Evolutionary conservation across 2,797 vertebrate species (phyloP).

Genomic region (Pipistrellus pygmaeus): DNA sequence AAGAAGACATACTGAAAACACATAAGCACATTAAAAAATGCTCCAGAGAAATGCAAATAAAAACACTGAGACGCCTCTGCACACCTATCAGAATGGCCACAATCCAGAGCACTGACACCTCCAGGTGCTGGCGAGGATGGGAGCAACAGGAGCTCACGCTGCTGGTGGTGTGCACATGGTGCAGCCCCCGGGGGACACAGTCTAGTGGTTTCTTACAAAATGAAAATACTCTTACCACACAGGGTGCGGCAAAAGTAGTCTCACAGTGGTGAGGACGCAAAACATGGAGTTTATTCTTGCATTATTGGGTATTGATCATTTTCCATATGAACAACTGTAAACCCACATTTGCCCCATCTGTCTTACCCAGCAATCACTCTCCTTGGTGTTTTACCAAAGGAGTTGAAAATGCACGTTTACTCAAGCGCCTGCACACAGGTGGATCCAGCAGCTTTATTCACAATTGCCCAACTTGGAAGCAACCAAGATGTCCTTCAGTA

Average conservation of each 20-base stretch:
- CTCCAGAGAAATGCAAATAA: neutral
- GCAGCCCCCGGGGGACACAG: neutral
- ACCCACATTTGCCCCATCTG: neutral
- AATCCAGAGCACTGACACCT: neutral
- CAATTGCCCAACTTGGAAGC: neutral
- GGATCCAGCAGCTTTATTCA: neutral
- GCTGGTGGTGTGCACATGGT: rapidly evolving
- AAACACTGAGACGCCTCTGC: neutral
- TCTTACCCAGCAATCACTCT: neutral
- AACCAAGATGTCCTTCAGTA: neutral
- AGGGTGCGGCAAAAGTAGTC: neutral
- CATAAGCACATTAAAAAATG: rapidly evolving
- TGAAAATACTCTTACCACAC: rapidly evolving
- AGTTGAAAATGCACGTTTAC: no score
- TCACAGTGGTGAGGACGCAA: neutral
- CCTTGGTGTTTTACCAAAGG: neutral
- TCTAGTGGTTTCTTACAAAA: neutral
- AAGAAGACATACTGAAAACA: no score
- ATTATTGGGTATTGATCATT: neutral
- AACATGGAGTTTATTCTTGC: neutral
- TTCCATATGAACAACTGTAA: neutral
- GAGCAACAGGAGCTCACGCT: rapidly evolving
- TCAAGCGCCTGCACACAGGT: neutral
- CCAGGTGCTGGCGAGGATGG: rapidly evolving
- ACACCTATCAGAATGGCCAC: rapidly evolving